phyloP scores from a whole-genome alignment of 2,797 vertebrate species.

The Morus bassanus region DNA sequence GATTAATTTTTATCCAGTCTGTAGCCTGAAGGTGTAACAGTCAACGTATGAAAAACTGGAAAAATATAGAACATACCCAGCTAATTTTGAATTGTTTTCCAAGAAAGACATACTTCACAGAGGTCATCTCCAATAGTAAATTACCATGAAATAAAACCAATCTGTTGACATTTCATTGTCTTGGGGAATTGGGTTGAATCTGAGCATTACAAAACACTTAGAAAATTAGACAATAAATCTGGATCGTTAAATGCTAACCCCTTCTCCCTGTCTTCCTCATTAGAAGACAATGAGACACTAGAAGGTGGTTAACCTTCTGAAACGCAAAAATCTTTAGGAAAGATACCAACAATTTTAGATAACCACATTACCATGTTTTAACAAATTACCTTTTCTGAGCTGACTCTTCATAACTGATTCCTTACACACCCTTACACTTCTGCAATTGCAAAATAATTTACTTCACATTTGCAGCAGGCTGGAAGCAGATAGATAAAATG shows the following conservation, averaged over 20 bases:
- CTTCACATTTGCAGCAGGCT: neutral
- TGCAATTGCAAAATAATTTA: neutral
- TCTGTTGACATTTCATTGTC: neutral
- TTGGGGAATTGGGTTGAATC: neutral
- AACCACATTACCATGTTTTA: neutral
- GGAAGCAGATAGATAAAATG: neutral
- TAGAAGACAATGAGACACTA: neutral
- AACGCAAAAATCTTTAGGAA: neutral
- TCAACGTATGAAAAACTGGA: neutral
- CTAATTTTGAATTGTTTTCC: neutral
- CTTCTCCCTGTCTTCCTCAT: neutral
- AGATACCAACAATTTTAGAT: neutral
- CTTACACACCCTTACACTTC: neutral
- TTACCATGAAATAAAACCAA: conserved; percentile 11
- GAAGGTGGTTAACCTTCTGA: neutral
- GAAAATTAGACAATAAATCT: conserved; percentile 8
- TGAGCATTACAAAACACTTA: neutral
- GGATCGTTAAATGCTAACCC: neutral
- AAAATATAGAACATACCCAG: neutral
- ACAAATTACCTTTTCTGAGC: neutral
- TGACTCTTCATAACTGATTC: neutral
- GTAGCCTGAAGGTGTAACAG: neutral
- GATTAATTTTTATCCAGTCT: neutral
- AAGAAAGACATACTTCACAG: neutral
- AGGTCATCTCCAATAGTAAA: neutral